Evolutionary conservation across 2,888 invertebrate species (phyloP).

Genomic region (Meandrusa payeni): DNA sequence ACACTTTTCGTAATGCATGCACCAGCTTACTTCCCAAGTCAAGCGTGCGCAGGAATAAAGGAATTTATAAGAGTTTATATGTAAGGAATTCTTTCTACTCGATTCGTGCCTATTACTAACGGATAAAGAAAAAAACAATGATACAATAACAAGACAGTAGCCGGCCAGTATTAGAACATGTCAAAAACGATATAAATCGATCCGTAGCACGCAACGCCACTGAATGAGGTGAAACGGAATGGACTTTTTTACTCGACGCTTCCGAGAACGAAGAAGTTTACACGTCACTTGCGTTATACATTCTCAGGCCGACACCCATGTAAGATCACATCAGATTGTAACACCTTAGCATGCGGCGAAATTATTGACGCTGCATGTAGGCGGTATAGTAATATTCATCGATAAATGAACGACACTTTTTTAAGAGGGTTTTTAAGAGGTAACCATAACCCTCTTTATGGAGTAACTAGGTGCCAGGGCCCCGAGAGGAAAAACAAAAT

Average conservation of each 20-base stretch:
- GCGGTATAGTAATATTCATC: not conserved
- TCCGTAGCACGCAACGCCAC: constrained; percentile 58
- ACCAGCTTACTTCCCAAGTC: too few relatives aligned
- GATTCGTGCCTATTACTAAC: constrained; percentile 42
- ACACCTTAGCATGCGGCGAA: not conserved
- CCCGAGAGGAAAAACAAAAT: too few relatives aligned
- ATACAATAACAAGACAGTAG: constrained; percentile 66
- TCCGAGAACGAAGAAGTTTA: constrained; percentile 26
- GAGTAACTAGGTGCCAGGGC: too few relatives aligned
- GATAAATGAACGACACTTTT: not conserved
- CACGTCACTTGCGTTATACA: constrained; percentile 18
- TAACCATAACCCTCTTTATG: too few relatives aligned
- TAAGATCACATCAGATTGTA: constrained; percentile 13
- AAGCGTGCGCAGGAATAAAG: too few relatives aligned
- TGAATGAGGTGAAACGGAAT: constrained; percentile 24
- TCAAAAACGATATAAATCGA: constrained; percentile 69
- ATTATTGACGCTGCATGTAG: not conserved
- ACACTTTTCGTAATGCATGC: too few relatives aligned
- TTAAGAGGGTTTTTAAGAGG: too few relatives aligned
- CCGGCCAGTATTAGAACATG: constrained; percentile 51
- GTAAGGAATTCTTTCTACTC: constrained; percentile 42
- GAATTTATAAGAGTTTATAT: too few relatives aligned
- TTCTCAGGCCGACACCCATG: constrained; percentile 19
- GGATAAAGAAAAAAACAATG: constrained; percentile 50
- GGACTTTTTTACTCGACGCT: constrained; percentile 22